Conservation (phyloP, 2,888 invertebrate genomes). For the Xylota segnis region DNA sequence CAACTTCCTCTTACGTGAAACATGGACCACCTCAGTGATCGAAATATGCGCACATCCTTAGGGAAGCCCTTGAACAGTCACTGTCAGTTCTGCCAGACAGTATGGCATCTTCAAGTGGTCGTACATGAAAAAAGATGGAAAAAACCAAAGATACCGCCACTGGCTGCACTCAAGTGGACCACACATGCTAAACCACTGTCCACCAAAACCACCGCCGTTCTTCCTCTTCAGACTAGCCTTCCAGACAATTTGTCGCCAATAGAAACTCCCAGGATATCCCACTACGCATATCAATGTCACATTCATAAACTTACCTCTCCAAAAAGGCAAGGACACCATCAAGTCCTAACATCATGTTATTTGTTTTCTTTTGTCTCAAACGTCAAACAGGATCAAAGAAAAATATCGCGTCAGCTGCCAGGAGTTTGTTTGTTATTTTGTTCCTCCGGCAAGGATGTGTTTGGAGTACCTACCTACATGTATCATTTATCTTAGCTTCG, state of each 20-base stretch:
- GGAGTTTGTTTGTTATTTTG: constrained; percentile 28
- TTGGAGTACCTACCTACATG: neutral
- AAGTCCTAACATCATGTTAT: constrained; percentile 59
- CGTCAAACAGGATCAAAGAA: constrained; percentile 62
- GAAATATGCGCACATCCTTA: neutral
- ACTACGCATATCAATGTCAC: constrained; percentile 61
- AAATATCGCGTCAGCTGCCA: constrained; percentile 59
- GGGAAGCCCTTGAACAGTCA: constrained; percentile 31
- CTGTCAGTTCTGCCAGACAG: constrained; percentile 77
- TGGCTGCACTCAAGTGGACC: constrained; percentile 54
- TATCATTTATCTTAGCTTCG: constrained; percentile 50
- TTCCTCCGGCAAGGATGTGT: neutral
- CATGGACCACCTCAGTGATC: constrained; percentile 50
- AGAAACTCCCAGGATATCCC: constrained; percentile 13
- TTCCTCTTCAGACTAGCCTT: neutral
- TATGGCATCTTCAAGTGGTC: constrained; percentile 79
- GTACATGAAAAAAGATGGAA: constrained; percentile 48
- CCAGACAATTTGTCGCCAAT: constrained; percentile 70
- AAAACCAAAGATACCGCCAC: constrained; percentile 53
- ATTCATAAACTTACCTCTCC: constrained; percentile 60
- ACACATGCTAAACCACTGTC: constrained; percentile 60
- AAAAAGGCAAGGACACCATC: constrained; percentile 7
- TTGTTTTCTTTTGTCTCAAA: constrained; percentile 68
- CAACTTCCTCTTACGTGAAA: constrained; percentile 53
- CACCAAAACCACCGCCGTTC: constrained; percentile 50